phyloP scores from a whole-genome alignment of 2,113 vertebrate species.

The Oncorhynchus masou region DNA sequence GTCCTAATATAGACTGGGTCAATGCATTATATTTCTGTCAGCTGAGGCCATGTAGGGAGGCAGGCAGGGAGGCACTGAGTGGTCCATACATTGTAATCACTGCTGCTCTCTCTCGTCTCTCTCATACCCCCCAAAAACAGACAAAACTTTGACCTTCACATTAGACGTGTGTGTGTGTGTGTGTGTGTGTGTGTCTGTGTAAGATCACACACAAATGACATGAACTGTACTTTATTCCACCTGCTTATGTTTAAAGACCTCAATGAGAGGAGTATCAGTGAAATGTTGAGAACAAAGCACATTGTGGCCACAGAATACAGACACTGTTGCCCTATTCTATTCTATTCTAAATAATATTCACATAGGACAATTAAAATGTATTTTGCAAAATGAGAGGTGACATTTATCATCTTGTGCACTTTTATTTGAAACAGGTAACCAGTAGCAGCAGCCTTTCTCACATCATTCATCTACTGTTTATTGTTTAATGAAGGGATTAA shows the following conservation, averaged over 20 bases:
- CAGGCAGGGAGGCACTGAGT: constrained; percentile 22
- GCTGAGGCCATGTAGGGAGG: constrained; percentile 22
- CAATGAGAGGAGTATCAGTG: too few relatives aligned
- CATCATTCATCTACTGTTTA: neutral
- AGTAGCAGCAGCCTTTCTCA: neutral
- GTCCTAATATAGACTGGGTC: constrained; percentile 35
- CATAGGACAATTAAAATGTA: neutral
- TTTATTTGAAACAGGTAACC: neutral
- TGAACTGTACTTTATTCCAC: too few relatives aligned
- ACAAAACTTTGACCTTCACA: constrained; percentile 43
- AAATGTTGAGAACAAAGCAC: too few relatives aligned
- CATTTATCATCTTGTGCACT: neutral
- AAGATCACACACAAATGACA: too few relatives aligned
- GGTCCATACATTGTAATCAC: constrained; percentile 22
- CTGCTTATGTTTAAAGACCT: too few relatives aligned
- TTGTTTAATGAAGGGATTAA: neutral
- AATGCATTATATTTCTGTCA: constrained; percentile 39
- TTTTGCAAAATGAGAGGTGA: neutral
- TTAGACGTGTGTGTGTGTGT: neutral
- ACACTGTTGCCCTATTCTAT: neutral
- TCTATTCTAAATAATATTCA: too few relatives aligned
- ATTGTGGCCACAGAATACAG: too few relatives aligned
- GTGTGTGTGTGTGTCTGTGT: neutral
- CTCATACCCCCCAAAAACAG: neutral
- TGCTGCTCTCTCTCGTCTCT: constrained; percentile 8